Base-by-base conservation (phyloP, 2,888 invertebrate genomes). In the Sicus ferrugineus region DNA sequence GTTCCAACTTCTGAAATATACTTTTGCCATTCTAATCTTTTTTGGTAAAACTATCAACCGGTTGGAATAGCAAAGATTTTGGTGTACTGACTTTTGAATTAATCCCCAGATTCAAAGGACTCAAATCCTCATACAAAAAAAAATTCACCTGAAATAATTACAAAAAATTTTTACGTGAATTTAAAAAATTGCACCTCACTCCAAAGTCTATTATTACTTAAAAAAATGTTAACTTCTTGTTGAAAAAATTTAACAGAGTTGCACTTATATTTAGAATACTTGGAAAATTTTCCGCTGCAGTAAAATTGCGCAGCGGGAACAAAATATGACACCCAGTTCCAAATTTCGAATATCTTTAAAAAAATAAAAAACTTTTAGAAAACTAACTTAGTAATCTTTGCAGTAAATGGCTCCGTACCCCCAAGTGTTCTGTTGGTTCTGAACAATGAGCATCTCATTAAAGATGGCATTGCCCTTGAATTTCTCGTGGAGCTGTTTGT, bases 401-500 rank as follows among this genome's bases (percentile, higher is more conserved):
- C 31, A 89, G 89, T 94, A 71, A 96, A 96, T 86, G 94, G 93
- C 72, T 93, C 96, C 83, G 92, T 97, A 79, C 94, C 95, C 74
- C 94, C 97, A 74, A 91, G 91, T 78, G 94, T 95, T 74, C 90
- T 98, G 78, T 89, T 93, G 82, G 94, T 94, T 83, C 88, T 95
- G 83, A 92, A 92, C 83, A 95, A 94, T 86, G 96, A 97, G 87
- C 97, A 97, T 87, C 89, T 98, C 81, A 90, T 95, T 77, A 96
- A 95, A 85, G 94, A 95, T 89, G 95, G 96, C 84, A 89, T 97
- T 84, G 96, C 97, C 72, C 89, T 97, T 80, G 96, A 97, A 80
- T 98, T 98, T 87, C 90, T 97, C 80, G 90, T 97, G 79, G 93
- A 95, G 86, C 92, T 97, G 84, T 96, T 96, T 87, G 89, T 92